Evolutionary conservation across 1,140 invertebrate genomes (phyloP).

Genomic region (Pogonomyrmex californicus): DNA sequence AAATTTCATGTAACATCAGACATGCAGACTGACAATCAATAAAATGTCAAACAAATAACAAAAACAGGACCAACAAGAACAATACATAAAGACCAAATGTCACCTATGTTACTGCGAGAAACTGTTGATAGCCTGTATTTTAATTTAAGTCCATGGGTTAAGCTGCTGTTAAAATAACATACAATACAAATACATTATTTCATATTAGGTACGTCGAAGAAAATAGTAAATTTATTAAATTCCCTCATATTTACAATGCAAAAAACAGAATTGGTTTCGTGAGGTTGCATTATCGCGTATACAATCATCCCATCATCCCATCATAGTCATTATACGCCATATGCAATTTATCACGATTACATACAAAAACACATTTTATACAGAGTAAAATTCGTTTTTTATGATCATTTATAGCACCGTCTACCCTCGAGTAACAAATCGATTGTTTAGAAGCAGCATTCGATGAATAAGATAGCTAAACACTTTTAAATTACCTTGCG

Average conservation of each 20-base stretch:
- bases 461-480: constrained; percentile 58
- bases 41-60: constrained; percentile 53
- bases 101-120: constrained; percentile 85
- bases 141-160: constrained; percentile 84
- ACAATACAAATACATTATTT: constrained; percentile 78
- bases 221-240: constrained; percentile 29
- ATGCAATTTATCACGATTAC: constrained; percentile 29
- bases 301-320: background rate
- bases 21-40: constrained; percentile 49
- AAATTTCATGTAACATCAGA: constrained; percentile 22
- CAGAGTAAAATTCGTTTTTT: constrained; percentile 11
- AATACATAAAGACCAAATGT: constrained; percentile 79
- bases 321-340: background rate
- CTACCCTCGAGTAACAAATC: constrained; percentile 51
- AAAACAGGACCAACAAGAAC: constrained; percentile 62
- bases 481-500: constrained; percentile 90
- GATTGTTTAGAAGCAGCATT: constrained; percentile 66
- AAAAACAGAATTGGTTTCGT: constrained; percentile 18
- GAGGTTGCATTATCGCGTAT: constrained; percentile 38
- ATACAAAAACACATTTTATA: constrained; percentile 27
- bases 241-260: constrained; percentile 9
- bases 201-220: constrained; percentile 42
- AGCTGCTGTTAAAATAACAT: constrained; percentile 85
- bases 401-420: constrained; percentile 24
- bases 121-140: constrained; percentile 81